Evolutionary conservation across 23 tunicate species (phyloP).

Genomic region (Styela plicata): DNA sequence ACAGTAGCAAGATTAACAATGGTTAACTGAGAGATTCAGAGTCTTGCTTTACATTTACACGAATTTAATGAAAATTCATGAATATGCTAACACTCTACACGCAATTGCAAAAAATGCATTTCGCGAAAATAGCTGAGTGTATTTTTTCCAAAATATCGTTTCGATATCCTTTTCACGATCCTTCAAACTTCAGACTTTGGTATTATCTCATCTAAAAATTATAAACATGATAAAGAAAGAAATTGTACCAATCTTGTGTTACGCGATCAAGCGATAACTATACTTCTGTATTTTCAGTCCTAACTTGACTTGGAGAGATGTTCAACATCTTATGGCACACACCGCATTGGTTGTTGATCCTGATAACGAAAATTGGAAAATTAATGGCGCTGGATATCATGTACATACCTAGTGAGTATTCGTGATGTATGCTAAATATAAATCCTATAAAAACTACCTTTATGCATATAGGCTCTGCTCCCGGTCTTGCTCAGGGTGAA

Average conservation of each 20-base stretch:
- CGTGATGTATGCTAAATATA: background rate
- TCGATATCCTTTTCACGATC: background rate
- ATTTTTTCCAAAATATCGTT: background rate
- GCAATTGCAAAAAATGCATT: too few relatives aligned
- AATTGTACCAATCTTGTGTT: background rate
- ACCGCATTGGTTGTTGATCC: constrained; percentile 32
- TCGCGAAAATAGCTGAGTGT: background rate
- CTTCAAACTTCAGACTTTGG: background rate
- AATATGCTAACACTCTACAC: too few relatives aligned
- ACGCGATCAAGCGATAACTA: too few relatives aligned
- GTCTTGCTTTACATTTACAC: too few relatives aligned
- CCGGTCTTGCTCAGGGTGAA: background rate
- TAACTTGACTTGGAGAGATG: constrained; percentile 28
- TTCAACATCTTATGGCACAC: constrained; percentile 20
- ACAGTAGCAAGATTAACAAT: too few relatives aligned
- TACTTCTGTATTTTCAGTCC: constrained; percentile 6
- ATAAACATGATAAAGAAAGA: too few relatives aligned
- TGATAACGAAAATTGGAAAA: constrained; percentile 4
- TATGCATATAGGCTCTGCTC: background rate
- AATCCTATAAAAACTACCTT: background rate
- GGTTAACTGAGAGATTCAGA: too few relatives aligned
- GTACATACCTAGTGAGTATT: constrained; percentile 21
- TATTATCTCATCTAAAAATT: too few relatives aligned
- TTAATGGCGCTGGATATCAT: constrained; percentile 29
- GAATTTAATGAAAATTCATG: too few relatives aligned